Evolutionary conservation across 2,888 invertebrate genomes (phyloP).

Genomic region (Sarcophaga rosellei): DNA sequence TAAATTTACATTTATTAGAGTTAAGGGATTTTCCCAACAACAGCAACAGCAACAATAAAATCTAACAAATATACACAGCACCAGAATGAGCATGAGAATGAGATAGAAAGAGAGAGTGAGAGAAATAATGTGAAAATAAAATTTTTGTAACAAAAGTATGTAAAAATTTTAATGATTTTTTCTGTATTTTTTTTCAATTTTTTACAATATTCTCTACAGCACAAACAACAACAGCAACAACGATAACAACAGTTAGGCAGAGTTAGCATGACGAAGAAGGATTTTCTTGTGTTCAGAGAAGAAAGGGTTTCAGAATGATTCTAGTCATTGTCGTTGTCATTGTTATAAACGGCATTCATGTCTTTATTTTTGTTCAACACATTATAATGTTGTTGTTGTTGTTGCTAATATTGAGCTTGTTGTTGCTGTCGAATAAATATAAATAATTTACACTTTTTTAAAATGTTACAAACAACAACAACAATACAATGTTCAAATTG

Average conservation of each 20-base stretch:
- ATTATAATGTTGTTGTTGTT: not conserved
- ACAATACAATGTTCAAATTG: slow-evolving; percentile 78
- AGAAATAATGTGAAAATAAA: slow-evolving; percentile 21
- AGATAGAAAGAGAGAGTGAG: no score
- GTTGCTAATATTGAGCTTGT: slow-evolving; percentile 19
- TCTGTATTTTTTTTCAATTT: not conserved
- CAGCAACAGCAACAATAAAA: not conserved
- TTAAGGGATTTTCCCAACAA: slow-evolving; percentile 48
- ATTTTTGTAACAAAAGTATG: slow-evolving; percentile 42
- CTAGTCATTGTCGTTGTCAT: not conserved
- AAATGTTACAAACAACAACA: no score
- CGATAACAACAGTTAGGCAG: no score
- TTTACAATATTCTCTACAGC: not conserved
- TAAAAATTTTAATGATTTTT: slow-evolving; percentile 54
- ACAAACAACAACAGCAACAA: no score
- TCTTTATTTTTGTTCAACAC: not conserved
- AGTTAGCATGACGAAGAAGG: not conserved
- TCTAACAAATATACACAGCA: no score
- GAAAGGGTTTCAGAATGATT: not conserved
- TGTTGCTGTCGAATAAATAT: slow-evolving; percentile 59
- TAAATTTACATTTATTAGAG: slow-evolving; percentile 59
- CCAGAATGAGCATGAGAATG: no score
- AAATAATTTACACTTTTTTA: slow-evolving; percentile 74
- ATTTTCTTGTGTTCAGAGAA: not conserved
- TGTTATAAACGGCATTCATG: not conserved